Conservation (phyloP, 1,140 invertebrate species). For the Drosophila lini region DNA sequence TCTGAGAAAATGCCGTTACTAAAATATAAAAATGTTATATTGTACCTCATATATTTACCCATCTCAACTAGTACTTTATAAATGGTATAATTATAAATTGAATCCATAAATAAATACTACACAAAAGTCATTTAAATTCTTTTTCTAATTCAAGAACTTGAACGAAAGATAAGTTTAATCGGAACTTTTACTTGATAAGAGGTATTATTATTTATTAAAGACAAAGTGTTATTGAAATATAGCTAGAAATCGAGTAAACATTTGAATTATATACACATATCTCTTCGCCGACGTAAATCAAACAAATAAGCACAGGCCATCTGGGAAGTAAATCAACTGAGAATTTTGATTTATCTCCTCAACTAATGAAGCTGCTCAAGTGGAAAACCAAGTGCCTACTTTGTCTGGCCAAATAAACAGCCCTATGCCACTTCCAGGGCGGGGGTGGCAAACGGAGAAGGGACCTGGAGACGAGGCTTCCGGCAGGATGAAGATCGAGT, state of each 20-base stretch:
- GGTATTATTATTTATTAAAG: background rate
- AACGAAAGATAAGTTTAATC: background rate
- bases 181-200: background rate
- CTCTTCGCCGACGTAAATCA: slow-evolving; percentile 9
- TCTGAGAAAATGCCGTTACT: background rate
- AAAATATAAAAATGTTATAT: too few relatives aligned
- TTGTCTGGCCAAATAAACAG: slow-evolving; percentile 43
- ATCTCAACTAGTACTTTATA: background rate
- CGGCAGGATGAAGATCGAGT: slow-evolving; percentile 59
- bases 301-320: slow-evolving; percentile 29
- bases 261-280: background rate
- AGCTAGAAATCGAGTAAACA: background rate
- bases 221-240: background rate
- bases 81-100: background rate
- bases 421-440: slow-evolving; percentile 1
- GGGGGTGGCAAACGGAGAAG: slow-evolving; percentile 24
- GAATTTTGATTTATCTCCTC: slow-evolving; percentile 54
- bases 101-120: background rate
- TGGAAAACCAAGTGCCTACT: slow-evolving; percentile 49
- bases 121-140: background rate
- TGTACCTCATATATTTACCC: too few relatives aligned
- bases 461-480: slow-evolving; percentile 29
- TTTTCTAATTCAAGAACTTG: background rate
- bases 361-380: slow-evolving; percentile 62
- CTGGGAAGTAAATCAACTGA: slow-evolving; percentile 48